Conservation (phyloP, 2,888 invertebrate species). For the Acronicta psi region DNA sequence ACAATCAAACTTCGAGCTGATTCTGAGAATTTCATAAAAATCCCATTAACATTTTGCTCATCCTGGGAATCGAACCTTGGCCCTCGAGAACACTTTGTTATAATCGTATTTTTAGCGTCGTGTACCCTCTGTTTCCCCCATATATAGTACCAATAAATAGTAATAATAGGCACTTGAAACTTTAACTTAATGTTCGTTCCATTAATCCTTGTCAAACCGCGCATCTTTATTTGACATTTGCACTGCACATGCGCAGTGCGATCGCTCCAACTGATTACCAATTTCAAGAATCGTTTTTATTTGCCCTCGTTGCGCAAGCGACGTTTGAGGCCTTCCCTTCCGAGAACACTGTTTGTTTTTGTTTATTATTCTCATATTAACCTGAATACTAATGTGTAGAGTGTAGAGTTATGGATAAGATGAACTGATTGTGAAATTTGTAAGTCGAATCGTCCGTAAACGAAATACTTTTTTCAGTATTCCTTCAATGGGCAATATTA, state of each 20-base stretch:
- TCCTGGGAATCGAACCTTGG: no score
- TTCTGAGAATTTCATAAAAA: no score
- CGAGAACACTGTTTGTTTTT: constrained; percentile 37
- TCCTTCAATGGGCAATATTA: no score
- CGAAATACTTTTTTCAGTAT: neutral
- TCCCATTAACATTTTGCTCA: no score
- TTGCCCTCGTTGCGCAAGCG: constrained; percentile 43
- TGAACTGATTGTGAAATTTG: constrained; percentile 30
- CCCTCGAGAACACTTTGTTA: no score
- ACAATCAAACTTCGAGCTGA: no score
- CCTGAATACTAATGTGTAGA: constrained; percentile 24
- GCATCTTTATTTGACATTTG: constrained; percentile 60
- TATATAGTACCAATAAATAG: neutral
- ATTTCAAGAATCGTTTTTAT: constrained; percentile 61
- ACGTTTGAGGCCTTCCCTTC: constrained; percentile 48
- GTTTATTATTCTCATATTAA: constrained; percentile 35
- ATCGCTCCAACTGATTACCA: constrained; percentile 57
- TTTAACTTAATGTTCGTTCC: neutral
- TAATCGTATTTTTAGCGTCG: no score
- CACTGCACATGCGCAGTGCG: constrained; percentile 56
- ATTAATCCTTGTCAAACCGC: constrained; percentile 46
- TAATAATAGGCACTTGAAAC: neutral
- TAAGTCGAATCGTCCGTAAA: constrained; percentile 9
- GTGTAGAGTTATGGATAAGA: constrained; percentile 22
- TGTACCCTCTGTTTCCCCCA: no score